Evolutionary conservation across 2,888 invertebrate species (phyloP).

Genomic region (Brassicogethes aeneus): DNA sequence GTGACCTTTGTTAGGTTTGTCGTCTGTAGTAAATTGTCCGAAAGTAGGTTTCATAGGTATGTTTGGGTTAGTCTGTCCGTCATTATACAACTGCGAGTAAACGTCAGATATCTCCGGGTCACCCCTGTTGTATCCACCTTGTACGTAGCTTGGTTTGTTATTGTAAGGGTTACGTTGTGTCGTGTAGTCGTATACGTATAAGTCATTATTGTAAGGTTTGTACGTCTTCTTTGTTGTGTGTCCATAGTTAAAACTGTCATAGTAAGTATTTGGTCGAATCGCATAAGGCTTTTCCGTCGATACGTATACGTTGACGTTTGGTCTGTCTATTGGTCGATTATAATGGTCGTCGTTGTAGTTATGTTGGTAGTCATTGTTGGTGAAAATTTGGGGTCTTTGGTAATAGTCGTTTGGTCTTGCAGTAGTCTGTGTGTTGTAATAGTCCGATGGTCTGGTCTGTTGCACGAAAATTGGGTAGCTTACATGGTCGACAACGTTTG

Average conservation of each 20-base stretch:
- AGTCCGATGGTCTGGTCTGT: constrained; percentile 3
- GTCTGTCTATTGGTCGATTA: constrained; percentile 7
- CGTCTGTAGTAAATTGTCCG: constrained; percentile 6
- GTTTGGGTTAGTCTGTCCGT: constrained; percentile 8
- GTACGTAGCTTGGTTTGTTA: constrained; percentile 6
- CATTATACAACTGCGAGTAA: constrained; percentile 14
- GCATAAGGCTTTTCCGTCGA: constrained; percentile 6
- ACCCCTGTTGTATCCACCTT: constrained; percentile 17
- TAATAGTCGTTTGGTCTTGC: constrained; percentile 2
- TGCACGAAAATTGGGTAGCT: constrained; percentile 12
- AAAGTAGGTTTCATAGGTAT: constrained; percentile 13
- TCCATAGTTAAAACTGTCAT: constrained; percentile 4
- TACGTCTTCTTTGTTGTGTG: constrained; percentile 1
- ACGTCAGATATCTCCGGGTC: constrained; percentile 7
- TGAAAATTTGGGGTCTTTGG: background rate
- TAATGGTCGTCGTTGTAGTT: background rate
- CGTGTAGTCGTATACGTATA: constrained; percentile 3
- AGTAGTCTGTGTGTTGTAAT: background rate
- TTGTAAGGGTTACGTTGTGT: too few relatives aligned
- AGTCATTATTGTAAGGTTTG: constrained; percentile 5
- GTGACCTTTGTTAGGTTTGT: background rate
- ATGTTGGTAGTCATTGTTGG: background rate
- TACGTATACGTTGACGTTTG: background rate
- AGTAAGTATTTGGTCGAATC: constrained; percentile 9
- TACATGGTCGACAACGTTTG: constrained; percentile 4